phyloP scores from a whole-genome alignment of 2,888 invertebrate species.

The Candidula unifasciata region DNA sequence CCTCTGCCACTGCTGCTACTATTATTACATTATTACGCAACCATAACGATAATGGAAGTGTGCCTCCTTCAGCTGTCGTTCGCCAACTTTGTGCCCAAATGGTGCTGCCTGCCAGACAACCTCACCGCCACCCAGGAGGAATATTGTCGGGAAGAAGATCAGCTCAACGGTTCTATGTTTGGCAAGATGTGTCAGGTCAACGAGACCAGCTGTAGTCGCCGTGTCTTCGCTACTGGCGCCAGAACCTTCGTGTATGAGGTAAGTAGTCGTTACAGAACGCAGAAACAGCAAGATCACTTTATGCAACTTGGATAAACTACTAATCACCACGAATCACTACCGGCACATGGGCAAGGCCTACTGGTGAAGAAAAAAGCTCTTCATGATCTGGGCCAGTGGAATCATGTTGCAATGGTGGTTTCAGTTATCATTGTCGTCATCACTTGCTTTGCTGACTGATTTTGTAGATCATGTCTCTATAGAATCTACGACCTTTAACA shows the following conservation, averaged over 20 bases:
- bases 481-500: too few species aligned
- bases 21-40: background rate
- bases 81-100: conserved; percentile 20
- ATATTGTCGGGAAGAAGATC: background rate
- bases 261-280: background rate
- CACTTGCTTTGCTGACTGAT: too few species aligned
- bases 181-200: conserved; percentile 2
- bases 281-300: too few species aligned
- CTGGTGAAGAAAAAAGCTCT: too few species aligned
- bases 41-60: background rate
- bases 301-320: background rate
- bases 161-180: background rate
- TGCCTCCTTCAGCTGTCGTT: conserved; percentile 26
- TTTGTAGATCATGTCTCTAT: too few species aligned
- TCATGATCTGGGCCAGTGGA: too few species aligned
- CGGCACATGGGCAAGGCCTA: too few species aligned
- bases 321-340: too few species aligned
- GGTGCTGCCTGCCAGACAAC: conserved; percentile 35
- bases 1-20: too few species aligned
- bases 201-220: background rate
- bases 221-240: background rate
- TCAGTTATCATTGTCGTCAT: too few species aligned
- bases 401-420: too few species aligned
- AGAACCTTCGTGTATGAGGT: conserved; percentile 29
- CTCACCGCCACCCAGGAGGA: background rate